These are phyloP conservation scores for Falco columbarius DNA, from an alignment of 2,797 vertebrate species.

Conservation along the genomic window DNA sequence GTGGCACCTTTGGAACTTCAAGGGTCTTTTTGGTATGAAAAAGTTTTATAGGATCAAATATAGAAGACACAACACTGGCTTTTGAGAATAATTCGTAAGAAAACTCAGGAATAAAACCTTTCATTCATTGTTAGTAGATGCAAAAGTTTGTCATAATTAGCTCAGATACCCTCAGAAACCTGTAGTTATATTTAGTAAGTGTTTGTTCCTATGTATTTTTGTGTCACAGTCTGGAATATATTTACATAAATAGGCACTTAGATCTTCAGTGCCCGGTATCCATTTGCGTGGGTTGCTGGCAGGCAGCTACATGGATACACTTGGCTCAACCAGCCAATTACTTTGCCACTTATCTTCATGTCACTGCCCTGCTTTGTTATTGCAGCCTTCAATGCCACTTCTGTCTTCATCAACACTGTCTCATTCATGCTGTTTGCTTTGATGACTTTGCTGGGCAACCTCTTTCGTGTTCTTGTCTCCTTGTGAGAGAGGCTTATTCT, in stretches of 20 bases:
- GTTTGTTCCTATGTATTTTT: not conserved
- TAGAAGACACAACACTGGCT: not conserved
- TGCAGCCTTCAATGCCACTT: conserved; percentile 66
- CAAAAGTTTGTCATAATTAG: not conserved
- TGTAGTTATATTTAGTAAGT: not conserved
- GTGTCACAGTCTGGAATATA: not conserved
- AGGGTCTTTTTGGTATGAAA: not conserved
- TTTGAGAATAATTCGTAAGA: not conserved
- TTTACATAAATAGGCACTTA: conserved; percentile 23
- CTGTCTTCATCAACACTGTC: conserved; percentile 69
- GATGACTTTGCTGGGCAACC: conserved; percentile 57
- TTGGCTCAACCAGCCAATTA: conserved; percentile 65
- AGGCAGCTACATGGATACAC: not conserved
- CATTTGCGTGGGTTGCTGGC: conserved; percentile 11
- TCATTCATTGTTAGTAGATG: not conserved
- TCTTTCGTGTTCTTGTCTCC: conserved; percentile 41
- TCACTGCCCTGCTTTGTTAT: conserved; percentile 56
- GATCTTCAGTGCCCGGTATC: not conserved
- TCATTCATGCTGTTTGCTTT: conserved; percentile 63
- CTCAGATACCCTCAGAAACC: not conserved
- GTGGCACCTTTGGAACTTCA: not conserved
- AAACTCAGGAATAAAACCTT: not conserved
- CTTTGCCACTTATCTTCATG: conserved; percentile 65
- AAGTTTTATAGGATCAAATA: not conserved
- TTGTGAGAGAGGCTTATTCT: conserved; percentile 44